Percentiles rank a stretch among this genome's conserved stretches.
phyloP scores from a whole-genome alignment of 2,888 invertebrate genomes.

The Synergus gifuensis region DNA sequence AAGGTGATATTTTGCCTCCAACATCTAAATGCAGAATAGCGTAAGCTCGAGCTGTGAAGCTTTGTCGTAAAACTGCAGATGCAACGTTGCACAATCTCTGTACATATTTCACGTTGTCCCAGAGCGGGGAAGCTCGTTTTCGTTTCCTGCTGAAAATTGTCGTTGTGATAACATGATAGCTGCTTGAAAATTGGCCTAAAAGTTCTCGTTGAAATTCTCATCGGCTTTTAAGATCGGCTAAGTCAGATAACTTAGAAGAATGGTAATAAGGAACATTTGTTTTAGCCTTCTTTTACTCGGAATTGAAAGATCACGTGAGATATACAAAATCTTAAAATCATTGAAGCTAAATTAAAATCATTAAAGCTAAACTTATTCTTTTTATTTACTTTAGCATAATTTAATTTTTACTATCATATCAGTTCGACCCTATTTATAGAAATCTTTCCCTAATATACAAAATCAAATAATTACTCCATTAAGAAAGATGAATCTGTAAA shows the following conservation, averaged over 20 bases:
- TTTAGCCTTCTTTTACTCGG: not conserved
- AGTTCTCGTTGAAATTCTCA: constrained; percentile 11
- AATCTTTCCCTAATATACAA: too few species aligned
- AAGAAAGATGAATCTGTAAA: too few species aligned
- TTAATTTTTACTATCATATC: too few species aligned
- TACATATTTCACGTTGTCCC: not conserved
- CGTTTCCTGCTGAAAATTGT: constrained; percentile 11
- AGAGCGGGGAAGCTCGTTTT: not conserved
- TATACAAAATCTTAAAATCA: not conserved
- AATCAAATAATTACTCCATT: too few species aligned
- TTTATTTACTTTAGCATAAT: too few species aligned
- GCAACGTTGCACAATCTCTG: constrained; percentile 17
- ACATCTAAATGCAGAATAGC: not conserved
- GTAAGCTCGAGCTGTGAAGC: not conserved
- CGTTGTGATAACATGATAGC: constrained; percentile 18
- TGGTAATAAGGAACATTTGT: constrained; percentile 31
- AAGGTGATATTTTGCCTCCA: not conserved
- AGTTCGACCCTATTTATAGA: too few species aligned
- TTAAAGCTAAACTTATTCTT: too few species aligned
- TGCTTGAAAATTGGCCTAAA: constrained; percentile 34
- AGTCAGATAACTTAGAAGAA: constrained; percentile 27
- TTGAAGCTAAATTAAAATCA: not conserved
- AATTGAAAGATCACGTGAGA: constrained; percentile 11
- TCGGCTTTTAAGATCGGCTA: constrained; percentile 21
- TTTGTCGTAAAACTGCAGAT: constrained; percentile 21